Conservation (phyloP, 2,888 invertebrate species). For the Zootermopsis nevadensis region DNA sequence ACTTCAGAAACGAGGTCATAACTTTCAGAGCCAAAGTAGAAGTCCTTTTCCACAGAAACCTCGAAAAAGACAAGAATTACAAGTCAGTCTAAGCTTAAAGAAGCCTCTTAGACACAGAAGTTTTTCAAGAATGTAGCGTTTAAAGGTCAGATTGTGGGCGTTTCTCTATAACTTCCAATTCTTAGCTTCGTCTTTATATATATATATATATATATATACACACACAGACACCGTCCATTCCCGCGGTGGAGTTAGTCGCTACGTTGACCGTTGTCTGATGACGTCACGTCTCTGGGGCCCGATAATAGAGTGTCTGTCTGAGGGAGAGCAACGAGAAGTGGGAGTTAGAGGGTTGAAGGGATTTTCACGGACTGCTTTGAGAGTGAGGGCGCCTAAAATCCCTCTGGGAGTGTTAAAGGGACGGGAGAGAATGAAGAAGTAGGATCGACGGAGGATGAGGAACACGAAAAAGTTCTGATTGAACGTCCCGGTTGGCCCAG, state of each 20-base stretch:
- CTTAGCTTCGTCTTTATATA: conserved; percentile 4
- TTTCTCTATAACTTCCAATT: not conserved
- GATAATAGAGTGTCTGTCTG: conserved; percentile 37
- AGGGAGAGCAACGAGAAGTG: not conserved
- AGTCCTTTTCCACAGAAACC: not conserved
- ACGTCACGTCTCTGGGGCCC: conserved; percentile 24
- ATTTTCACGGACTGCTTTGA: conserved; percentile 26
- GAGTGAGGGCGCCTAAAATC: conserved; percentile 27
- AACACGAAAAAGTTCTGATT: conserved; percentile 13
- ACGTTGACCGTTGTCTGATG: conserved; percentile 16
- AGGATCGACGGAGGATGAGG: not conserved
- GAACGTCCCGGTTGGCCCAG: conserved; percentile 21
- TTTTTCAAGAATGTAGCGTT: not conserved
- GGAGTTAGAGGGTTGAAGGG: conserved; percentile 19
- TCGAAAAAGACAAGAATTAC: not conserved
- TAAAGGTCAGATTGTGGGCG: not conserved
- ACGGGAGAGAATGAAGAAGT: conserved; percentile 19
- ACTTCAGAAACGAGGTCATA: not conserved
- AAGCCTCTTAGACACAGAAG: not conserved
- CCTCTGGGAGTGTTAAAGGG: conserved; percentile 26
- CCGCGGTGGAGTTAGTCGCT: not conserved
- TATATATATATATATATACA: too few species aligned
- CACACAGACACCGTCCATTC: conserved; percentile 20
- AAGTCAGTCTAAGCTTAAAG: conserved; percentile 12
- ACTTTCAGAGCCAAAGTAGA: not conserved